These are phyloP conservation scores for Lycaena phlaeas DNA, from an alignment of 2,888 invertebrate genomes.

Conservation along the genomic window DNA sequence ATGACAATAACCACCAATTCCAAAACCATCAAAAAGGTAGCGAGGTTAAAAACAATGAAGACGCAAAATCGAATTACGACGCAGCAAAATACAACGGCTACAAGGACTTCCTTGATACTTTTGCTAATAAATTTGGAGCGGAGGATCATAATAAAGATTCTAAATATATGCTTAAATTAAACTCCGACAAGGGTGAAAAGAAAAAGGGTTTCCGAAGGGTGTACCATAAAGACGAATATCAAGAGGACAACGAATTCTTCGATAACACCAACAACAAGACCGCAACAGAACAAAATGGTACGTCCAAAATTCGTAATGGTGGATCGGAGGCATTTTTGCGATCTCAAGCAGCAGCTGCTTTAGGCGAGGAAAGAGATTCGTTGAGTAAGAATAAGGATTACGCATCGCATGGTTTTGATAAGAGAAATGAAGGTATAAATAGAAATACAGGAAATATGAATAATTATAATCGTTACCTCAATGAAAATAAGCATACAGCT, in stretches of 20 bases:
- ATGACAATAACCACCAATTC: no score
- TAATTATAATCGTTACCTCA: slow-evolving; percentile 33
- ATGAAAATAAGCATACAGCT: slow-evolving; percentile 38
- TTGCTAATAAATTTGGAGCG: slow-evolving; percentile 47
- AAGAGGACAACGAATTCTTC: slow-evolving; percentile 53
- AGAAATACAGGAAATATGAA: slow-evolving; percentile 24
- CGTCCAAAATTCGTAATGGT: slow-evolving; percentile 31
- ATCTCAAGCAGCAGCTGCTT: slow-evolving; percentile 32
- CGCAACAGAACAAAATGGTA: slow-evolving; percentile 33
- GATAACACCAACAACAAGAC: slow-evolving; percentile 43
- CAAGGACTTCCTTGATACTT: slow-evolving; percentile 45
- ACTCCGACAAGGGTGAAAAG: slow-evolving; percentile 44
- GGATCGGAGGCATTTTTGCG: slow-evolving; percentile 37
- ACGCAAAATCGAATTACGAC: slow-evolving; percentile 25
- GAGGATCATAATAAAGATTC: slow-evolving; percentile 37
- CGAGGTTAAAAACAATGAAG: no score
- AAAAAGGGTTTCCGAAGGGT: slow-evolving; percentile 51
- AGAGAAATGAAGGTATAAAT: slow-evolving; percentile 28
- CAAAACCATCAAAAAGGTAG: no score
- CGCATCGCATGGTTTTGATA: slow-evolving; percentile 26
- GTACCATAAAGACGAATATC: slow-evolving; percentile 58
- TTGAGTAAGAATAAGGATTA: slow-evolving; percentile 26
- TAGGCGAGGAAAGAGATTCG: slow-evolving; percentile 29
- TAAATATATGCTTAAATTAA: slow-evolving; percentile 31
- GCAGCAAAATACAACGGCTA: slow-evolving; percentile 32